A percentile compares a stretch with the other conserved stretches of the same genome.
Evolutionary conservation across 2,797 vertebrate species (phyloP).

Genomic region (Psittacula derbiana): DNA sequence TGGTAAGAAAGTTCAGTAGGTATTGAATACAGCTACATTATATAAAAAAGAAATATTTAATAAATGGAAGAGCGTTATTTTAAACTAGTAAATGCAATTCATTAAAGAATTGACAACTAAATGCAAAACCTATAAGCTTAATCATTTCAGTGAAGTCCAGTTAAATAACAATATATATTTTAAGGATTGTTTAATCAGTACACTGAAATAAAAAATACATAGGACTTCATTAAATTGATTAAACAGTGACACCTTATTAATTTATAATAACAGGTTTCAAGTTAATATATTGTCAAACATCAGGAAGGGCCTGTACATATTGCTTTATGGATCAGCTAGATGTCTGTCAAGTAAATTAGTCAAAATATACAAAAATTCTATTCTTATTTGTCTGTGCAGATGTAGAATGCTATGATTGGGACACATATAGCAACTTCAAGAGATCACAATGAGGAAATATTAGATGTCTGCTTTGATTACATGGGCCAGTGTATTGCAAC

Average conservation of each 20-base stretch:
- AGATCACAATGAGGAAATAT: conserved; percentile 87
- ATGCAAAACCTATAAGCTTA: not conserved
- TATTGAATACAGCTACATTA: not conserved
- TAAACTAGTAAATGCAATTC: not conserved
- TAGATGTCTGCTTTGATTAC: conserved; percentile 93
- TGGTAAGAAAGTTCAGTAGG: conserved; percentile 75
- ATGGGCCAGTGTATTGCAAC: conserved; percentile 87
- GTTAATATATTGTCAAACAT: not conserved
- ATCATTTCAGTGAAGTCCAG: not conserved
- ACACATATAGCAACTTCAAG: conserved; percentile 83
- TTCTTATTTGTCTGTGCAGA: conserved; percentile 66
- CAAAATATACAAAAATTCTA: not conserved
- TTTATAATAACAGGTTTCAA: not conserved
- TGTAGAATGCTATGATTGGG: conserved; percentile 86
- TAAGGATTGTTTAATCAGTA: not conserved
- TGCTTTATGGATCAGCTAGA: not conserved
- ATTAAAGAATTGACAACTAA: not conserved
- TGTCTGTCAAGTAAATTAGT: not conserved
- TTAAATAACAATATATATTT: not conserved
- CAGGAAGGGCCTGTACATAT: not conserved
- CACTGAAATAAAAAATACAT: not conserved
- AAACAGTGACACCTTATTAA: not conserved
- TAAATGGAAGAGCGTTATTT: not conserved
- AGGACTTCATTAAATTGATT: not conserved
- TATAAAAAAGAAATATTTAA: not conserved